Percentiles rank a stretch among this genome's conserved stretches.
Evolutionary conservation across 2,797 vertebrate species (phyloP).

Genomic region (Gephyroberyx darwinii): DNA sequence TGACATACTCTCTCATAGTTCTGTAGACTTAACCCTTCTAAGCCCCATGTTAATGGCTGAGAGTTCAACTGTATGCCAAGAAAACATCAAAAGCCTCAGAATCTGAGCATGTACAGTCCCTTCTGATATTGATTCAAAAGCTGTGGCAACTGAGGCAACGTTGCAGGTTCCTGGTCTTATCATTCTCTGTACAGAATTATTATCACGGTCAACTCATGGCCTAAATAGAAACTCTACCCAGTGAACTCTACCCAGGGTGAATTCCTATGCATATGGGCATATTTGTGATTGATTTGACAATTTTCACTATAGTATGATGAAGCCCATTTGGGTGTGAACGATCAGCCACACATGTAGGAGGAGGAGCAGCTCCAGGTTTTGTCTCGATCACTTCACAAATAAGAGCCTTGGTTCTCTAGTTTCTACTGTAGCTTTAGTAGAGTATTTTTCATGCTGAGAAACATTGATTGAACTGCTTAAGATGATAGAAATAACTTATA

Average conservation of each 20-base stretch:
- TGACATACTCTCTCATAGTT: conserved; percentile 32
- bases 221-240: background rate
- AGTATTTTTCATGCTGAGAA: background rate
- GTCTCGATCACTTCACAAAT: conserved; percentile 48
- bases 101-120: conserved; percentile 31
- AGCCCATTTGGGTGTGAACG: conserved; percentile 51
- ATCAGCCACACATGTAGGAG: conserved; percentile 43
- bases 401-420: background rate
- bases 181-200: background rate
- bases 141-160: background rate
- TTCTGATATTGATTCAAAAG: conserved; percentile 41
- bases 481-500: conserved; percentile 25
- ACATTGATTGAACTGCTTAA: conserved; percentile 12
- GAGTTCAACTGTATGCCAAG: conserved; percentile 60
- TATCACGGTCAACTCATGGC: too few species aligned
- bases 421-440: conserved; percentile 13
- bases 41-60: conserved; percentile 46
- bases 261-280: too few species aligned
- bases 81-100: conserved; percentile 56
- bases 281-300: too few species aligned
- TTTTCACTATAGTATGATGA: too few species aligned
- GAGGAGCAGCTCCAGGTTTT: conserved; percentile 46
- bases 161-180: background rate
- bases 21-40: conserved; percentile 50
- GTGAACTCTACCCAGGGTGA: too few species aligned